A percentile compares a stretch with the other conserved stretches of the same genome.
Conservation (phyloP, 1,140 invertebrate species). For the Halyomorpha halys region DNA sequence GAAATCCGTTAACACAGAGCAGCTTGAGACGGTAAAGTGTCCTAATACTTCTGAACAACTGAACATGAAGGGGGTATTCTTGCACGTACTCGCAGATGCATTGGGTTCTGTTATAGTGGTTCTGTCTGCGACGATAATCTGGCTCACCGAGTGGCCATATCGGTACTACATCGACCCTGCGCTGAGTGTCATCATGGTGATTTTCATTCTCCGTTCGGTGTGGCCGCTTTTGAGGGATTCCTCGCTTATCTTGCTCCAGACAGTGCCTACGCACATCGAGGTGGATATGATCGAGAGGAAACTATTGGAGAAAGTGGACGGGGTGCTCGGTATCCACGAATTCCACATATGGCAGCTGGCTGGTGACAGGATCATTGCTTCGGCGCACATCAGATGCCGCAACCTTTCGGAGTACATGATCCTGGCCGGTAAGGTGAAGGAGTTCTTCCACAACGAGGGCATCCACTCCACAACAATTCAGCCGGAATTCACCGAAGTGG, state of each 20-base stretch:
- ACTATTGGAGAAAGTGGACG: slow-evolving; percentile 73
- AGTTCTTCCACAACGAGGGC: slow-evolving; percentile 89
- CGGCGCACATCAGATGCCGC: slow-evolving; percentile 81
- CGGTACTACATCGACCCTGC: slow-evolving; percentile 86
- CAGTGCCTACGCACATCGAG: slow-evolving; percentile 85
- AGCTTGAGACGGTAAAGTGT: background rate
- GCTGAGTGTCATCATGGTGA: slow-evolving; percentile 71
- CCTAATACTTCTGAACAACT: slow-evolving; percentile 56
- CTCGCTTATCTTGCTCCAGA: slow-evolving; percentile 79
- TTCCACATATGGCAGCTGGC: slow-evolving; percentile 92
- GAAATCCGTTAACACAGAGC: background rate
- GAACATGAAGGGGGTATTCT: slow-evolving; percentile 96
- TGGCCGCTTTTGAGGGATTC: slow-evolving; percentile 81
- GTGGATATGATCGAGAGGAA: slow-evolving; percentile 77
- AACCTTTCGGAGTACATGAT: slow-evolving; percentile 40
- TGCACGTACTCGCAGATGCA: slow-evolving; percentile 95
- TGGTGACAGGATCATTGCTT: slow-evolving; percentile 84
- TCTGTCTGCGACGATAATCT: slow-evolving; percentile 64
- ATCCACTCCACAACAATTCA: slow-evolving; percentile 89
- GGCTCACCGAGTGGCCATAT: slow-evolving; percentile 73
- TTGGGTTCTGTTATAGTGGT: slow-evolving; percentile 94
- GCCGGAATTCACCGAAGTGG: slow-evolving; percentile 78
- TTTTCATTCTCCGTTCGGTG: slow-evolving; percentile 68
- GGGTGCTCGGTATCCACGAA: slow-evolving; percentile 83
- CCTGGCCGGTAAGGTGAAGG: slow-evolving; percentile 16